phyloP scores from a whole-genome alignment of 2,113 vertebrate genomes.

The Mionectes macconnelli region DNA sequence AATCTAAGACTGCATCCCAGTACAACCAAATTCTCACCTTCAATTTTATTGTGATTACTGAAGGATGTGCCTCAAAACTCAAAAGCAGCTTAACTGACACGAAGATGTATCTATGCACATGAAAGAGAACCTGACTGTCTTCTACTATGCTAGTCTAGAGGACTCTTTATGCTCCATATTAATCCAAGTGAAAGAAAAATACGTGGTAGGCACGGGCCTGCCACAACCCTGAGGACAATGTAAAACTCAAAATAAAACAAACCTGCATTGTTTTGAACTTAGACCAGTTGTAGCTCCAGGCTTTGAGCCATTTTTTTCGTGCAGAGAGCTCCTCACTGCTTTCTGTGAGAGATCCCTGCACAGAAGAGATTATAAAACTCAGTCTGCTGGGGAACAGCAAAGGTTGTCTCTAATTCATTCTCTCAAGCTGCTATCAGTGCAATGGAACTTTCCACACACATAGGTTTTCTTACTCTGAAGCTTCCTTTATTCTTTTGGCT shows the following conservation, averaged over 20 bases:
- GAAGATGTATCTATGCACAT: rapidly evolving
- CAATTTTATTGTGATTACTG: not conserved
- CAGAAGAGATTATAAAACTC: not conserved
- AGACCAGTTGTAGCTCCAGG: not conserved
- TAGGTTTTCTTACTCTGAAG: not conserved
- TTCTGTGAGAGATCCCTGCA: not conserved
- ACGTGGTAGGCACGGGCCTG: not conserved
- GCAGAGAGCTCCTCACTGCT: not conserved
- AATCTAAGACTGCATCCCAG: not conserved
- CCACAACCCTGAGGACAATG: not conserved
- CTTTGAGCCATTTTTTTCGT: not conserved
- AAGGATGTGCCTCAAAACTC: not conserved
- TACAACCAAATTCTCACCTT: not conserved
- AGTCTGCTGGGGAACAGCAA: not conserved
- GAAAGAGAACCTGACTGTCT: not conserved
- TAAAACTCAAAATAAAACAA: not conserved
- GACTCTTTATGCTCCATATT: not conserved
- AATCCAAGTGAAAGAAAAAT: not conserved
- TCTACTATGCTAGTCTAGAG: not conserved
- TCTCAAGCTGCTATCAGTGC: not conserved
- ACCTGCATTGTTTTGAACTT: not conserved
- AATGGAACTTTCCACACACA: not conserved
- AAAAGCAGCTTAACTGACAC: not conserved
- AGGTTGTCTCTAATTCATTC: not conserved
- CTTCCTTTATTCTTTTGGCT: not conserved